Conservation (phyloP, 2,797 vertebrate genomes). For the Enteromius afrohamiltoni region DNA sequence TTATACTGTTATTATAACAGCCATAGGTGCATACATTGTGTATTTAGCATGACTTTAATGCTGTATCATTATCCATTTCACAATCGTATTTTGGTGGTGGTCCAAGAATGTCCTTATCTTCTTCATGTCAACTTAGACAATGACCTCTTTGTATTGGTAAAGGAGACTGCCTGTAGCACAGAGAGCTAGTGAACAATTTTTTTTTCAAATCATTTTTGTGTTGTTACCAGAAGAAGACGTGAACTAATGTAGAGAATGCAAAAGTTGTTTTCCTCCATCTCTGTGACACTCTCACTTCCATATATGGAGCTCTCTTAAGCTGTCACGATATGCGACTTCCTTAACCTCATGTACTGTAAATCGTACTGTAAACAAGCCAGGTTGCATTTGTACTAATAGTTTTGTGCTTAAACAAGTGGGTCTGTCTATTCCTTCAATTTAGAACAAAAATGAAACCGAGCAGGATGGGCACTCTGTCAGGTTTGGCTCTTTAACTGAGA, state of each 20-base stretch:
- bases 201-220: no score
- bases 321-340: background rate
- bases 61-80: background rate
- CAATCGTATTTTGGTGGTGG: background rate
- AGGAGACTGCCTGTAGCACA: background rate
- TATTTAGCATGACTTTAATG: background rate
- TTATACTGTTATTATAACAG: background rate
- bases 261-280: background rate
- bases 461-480: conserved; percentile 70
- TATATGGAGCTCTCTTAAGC: conserved; percentile 52
- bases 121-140: background rate
- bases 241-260: conserved; percentile 1
- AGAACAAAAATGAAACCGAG: conserved; percentile 73
- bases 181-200: background rate
- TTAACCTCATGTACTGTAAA: background rate
- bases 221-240: background rate
- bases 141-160: background rate
- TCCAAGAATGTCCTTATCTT: background rate
- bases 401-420: conserved; percentile 56
- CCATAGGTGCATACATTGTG: background rate
- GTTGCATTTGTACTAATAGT: background rate
- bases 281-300: conserved; percentile 23
- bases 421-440: conserved; percentile 67
- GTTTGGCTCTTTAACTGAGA: conserved; percentile 83
- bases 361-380: background rate